A percentile compares a stretch with the other conserved stretches of the same genome.
Evolutionary conservation across 2,888 invertebrate species (phyloP).

Genomic region (Ametastegia equiseti): DNA sequence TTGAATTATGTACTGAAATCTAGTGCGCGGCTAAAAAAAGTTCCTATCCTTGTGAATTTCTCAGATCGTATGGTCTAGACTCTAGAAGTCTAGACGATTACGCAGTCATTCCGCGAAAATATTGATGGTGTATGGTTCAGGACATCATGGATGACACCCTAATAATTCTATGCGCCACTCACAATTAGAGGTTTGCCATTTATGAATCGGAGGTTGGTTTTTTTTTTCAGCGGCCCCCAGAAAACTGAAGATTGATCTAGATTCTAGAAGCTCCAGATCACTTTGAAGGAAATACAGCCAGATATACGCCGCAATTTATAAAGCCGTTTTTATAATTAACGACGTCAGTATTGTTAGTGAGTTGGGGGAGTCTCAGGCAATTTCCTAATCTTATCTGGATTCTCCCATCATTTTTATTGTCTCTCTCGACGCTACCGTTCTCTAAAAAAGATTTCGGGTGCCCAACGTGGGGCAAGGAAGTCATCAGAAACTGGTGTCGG

Average conservation of each 20-base stretch:
- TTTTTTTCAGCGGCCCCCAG: not conserved
- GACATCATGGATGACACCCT: too few relatives aligned
- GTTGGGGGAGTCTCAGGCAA: constrained; percentile 29
- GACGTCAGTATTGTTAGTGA: constrained; percentile 28
- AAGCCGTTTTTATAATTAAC: constrained; percentile 23
- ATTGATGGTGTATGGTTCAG: not conserved
- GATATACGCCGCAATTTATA: constrained; percentile 15
- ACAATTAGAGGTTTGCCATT: not conserved
- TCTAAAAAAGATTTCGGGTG: not conserved
- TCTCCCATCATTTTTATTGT: constrained; percentile 34
- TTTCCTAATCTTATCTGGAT: constrained; percentile 37
- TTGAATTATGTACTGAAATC: not conserved
- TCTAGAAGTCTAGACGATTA: not conserved
- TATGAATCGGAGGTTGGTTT: not conserved
- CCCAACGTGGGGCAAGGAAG: not conserved
- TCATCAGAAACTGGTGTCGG: not conserved
- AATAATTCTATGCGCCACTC: not conserved
- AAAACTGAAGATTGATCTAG: not conserved
- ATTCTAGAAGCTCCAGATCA: not conserved
- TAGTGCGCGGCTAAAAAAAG: not conserved
- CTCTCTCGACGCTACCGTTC: not conserved
- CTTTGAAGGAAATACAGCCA: not conserved
- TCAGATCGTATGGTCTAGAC: not conserved
- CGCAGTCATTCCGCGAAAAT: not conserved
- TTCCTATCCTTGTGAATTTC: not conserved